Evolutionary conservation across 2,113 vertebrate species (phyloP), one percentile per base, ranked within the genome.

Genomic region (Oxyruncus cristatus): DNA sequence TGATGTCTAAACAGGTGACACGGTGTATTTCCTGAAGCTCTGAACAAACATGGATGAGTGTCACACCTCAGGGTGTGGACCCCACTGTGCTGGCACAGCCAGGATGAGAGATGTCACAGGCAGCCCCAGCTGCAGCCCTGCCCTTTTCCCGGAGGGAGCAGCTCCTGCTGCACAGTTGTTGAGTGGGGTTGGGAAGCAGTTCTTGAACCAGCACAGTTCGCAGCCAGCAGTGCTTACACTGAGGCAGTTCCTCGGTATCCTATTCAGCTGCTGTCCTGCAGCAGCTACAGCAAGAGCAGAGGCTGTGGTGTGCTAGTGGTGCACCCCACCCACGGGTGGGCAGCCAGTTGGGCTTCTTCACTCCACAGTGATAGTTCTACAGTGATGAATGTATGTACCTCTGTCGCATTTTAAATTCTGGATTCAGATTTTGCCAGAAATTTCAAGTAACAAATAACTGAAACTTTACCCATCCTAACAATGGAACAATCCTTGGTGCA

Each of bases 261-360:
- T 2, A 1, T 17, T 41, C 59, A 72, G 49, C 27, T 67, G 41
- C 39, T 62, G 14, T 75, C 18, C 23, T 63, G 56, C 37, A 63
- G 23, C 42, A 50, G n/a, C 42, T 14, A 15, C 6, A 17, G 28
- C 30, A 68, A 28, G 13, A 47, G 41, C 41, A 61, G 55, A 56
- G 42, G 33, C 42, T 46, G 33, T 23, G 30, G 14, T 20, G 35
- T 28, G 4, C 23, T 15, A 26, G 21, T 28, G 18, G 62, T 1
- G 2, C 27, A 39, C 7, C 14, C 8, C 15, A 2, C 0, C 0
- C 59, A 12, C 0, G 0, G 12, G 50, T 58, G 18, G 23, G 21
- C 39, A 22, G 9, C 27, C 11, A 26, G 15, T 1, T 14, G 22
- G 27, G 20, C 37, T 30, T 58, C 55, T 49, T 49, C 1, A 1